Evolutionary conservation across 2,113 vertebrate species (phyloP).

Genomic region (Carollia perspicillata): DNA sequence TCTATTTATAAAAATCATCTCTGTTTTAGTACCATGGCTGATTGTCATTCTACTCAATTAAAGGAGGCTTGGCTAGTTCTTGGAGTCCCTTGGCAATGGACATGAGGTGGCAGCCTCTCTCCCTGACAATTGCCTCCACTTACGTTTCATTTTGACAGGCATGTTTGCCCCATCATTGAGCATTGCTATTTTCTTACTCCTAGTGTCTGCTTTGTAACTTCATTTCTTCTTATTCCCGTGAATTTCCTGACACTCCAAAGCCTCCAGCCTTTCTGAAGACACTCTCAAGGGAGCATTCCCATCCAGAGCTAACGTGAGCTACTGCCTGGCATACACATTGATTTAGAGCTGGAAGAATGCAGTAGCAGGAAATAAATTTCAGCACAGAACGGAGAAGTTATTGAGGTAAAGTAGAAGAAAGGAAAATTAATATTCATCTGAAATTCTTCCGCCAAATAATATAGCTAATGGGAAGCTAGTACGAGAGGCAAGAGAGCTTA

Average conservation of each 20-base stretch:
- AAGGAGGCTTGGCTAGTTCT: neutral
- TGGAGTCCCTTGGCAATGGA: neutral
- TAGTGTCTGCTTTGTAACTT: neutral
- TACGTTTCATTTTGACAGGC: neutral
- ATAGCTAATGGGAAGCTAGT: neutral
- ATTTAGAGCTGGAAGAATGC: neutral
- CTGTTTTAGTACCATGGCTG: conserved; percentile 23
- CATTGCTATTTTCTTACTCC: conserved; percentile 2
- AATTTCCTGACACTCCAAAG: conserved; percentile 18
- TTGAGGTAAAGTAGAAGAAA: neutral
- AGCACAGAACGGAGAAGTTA: neutral
- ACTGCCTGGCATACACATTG: neutral
- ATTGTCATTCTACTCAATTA: conserved; percentile 60
- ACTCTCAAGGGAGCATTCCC: neutral
- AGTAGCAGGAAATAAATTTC: neutral
- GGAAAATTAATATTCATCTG: neutral
- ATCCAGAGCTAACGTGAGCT: neutral
- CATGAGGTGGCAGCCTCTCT: neutral
- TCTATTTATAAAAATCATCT: conserved; percentile 54
- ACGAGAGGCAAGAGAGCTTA: neutral
- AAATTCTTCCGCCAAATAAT: neutral
- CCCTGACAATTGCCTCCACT: neutral
- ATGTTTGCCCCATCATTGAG: neutral
- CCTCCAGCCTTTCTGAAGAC: neutral
- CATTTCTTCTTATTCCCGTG: neutral